Conservation (phyloP, 2,888 invertebrate genomes). For the Yponomeuta plumbellus region DNA sequence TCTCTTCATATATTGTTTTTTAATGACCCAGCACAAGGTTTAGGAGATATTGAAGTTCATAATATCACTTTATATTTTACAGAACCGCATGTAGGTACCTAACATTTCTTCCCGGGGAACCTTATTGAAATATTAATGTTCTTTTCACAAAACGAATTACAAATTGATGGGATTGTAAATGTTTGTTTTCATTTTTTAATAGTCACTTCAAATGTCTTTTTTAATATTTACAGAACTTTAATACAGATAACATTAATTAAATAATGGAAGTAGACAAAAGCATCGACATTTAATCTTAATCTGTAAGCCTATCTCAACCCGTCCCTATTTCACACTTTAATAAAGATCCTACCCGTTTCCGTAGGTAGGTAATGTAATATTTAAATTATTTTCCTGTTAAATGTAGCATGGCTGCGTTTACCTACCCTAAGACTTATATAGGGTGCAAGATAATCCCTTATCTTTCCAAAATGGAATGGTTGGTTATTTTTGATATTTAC, state of each 20-base stretch:
- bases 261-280: background rate
- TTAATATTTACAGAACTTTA: no score
- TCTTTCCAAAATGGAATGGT: background rate
- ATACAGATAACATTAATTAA: no score
- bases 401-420: background rate
- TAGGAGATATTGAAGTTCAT: no score
- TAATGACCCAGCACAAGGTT: no score
- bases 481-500: no score
- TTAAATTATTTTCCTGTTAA: constrained; percentile 4
- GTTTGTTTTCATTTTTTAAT: no score
- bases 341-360: background rate
- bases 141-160: background rate
- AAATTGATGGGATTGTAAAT: background rate
- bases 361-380: constrained; percentile 1
- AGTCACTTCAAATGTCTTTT: no score
- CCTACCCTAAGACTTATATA: background rate
- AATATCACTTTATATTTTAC: no score
- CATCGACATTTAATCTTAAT: background rate
- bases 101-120: no score
- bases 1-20: no score
- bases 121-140: background rate
- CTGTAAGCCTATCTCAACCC: background rate
- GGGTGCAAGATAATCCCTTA: background rate
- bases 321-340: background rate
- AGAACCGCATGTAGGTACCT: no score